Percentiles rank a stretch among this genome's conserved stretches.
These are phyloP conservation scores for Oncopeltus fasciatus DNA, from an alignment of 1,140 invertebrate genomes.

Conservation along the genomic window DNA sequence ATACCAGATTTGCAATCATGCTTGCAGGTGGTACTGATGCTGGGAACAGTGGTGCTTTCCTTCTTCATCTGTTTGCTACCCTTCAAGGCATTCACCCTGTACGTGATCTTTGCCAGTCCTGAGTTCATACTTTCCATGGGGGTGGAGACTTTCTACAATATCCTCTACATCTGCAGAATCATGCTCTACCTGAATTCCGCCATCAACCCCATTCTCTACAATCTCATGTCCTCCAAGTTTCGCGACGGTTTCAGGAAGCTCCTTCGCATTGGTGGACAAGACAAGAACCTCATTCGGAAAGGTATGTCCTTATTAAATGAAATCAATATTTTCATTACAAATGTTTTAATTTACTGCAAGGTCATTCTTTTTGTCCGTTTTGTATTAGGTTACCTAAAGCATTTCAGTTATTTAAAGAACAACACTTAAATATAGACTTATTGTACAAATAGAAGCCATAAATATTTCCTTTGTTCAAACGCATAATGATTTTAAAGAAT, in stretches of 20 bases:
- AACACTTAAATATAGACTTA: no score
- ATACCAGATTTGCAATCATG: no score
- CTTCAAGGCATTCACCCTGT: conserved; percentile 68
- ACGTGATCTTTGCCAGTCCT: conserved; percentile 59
- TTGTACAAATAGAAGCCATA: no score
- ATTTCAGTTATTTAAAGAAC: no score
- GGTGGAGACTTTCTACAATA: conserved; percentile 64
- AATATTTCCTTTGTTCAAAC: no score
- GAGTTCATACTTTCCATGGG: conserved; percentile 47
- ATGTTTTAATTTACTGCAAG: no score
- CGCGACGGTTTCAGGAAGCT: conserved; percentile 60
- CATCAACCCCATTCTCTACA: conserved; percentile 80
- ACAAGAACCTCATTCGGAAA: neutral
- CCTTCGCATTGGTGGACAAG: conserved; percentile 7
- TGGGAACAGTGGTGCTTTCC: conserved; percentile 75
- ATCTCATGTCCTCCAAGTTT: conserved; percentile 84
- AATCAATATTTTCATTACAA: no score
- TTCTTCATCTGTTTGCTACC: conserved; percentile 83
- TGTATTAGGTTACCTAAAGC: no score
- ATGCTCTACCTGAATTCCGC: conserved; percentile 82
- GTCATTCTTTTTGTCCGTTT: no score
- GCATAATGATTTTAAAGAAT: no score
- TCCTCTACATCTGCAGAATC: conserved; percentile 71
- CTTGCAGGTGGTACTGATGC: conserved; percentile 41
- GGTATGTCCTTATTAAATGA: no score